Conservation (phyloP, 2,888 invertebrate species). For the Parnassius glacialis region DNA sequence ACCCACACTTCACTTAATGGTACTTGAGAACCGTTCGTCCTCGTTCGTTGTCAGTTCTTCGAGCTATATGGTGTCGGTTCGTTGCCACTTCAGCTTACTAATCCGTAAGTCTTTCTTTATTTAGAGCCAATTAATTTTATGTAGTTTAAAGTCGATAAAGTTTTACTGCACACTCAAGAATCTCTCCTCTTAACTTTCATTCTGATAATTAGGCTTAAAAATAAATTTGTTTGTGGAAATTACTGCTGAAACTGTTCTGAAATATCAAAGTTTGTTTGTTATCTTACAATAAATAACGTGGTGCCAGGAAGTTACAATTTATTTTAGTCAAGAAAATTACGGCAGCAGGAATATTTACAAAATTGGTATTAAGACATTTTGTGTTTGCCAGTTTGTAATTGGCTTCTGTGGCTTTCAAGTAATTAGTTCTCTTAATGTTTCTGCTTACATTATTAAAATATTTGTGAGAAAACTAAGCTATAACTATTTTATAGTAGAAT, state of each 20-base stretch:
- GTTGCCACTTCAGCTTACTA: too few species aligned
- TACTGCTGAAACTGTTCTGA: conserved; percentile 20
- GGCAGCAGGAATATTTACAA: conserved; percentile 21
- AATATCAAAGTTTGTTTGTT: conserved; percentile 26
- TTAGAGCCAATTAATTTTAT: neutral
- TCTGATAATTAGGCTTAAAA: conserved; percentile 14
- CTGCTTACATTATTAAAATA: too few species aligned
- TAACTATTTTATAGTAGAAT: too few species aligned
- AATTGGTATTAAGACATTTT: conserved; percentile 20
- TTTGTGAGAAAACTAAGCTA: too few species aligned
- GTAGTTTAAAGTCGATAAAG: neutral
- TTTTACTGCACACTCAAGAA: neutral
- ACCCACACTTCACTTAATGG: too few species aligned
- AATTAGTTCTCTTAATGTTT: neutral
- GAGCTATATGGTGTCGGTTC: too few species aligned
- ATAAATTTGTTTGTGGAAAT: conserved; percentile 22
- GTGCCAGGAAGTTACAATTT: conserved; percentile 23
- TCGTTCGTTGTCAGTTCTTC: too few species aligned
- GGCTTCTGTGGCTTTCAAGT: conserved; percentile 14
- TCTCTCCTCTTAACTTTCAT: neutral
- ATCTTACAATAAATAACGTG: conserved; percentile 23
- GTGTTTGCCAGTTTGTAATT: conserved; percentile 21
- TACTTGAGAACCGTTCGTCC: too few species aligned
- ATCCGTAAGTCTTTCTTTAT: too few species aligned
- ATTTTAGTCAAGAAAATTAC: conserved; percentile 25